Base-by-base conservation (phyloP, 2,888 invertebrate genomes). In the Polyommatus icarus region DNA sequence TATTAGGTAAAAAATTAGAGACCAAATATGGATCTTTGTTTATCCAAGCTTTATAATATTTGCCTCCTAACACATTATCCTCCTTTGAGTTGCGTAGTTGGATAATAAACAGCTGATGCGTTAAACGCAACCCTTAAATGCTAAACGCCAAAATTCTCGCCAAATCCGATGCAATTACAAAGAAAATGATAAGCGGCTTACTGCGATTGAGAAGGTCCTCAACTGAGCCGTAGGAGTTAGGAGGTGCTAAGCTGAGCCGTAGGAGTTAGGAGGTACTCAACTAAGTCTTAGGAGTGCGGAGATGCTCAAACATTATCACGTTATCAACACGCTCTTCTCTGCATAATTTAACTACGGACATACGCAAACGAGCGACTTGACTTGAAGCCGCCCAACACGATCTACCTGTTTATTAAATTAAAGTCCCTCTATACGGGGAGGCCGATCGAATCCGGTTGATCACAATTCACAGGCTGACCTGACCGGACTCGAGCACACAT, bases 141-240 rank as follows among this genome's bases (percentile, higher is more conserved):
- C 24, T 24, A 61, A 12, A 61, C 24, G 24, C 24, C 67, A 67
- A 24, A 61, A 24, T 67, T 29, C 40, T 32, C 71, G 32, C 40
- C 40, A 72, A 40, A 72, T 72, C 40, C 71, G n/a, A 40, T n/a
- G 71, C 71, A 72, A 72, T 72, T 72, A 72, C 40, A 40, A 72
- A 10, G n/a, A 72, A 40, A 40, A 72, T 72, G 10, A 40, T 40
- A 72, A 40, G 40, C 29, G 67, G 67, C 67, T 67, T 67, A 67
- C 29, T 29, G 29, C 24, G 10, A 24, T 10, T 10, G 10, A 24
- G 29, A 29, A 67, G 67, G 29, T 67, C 29, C 67, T 29, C 12
- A 15, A 29, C 15, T 67, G 67, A 61, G 12, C 10, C 20, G 20
- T 8, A 57, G 57, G 57, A 15, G 57, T n/a, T 20, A 61, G 20